Evolutionary conservation across 2,888 invertebrate species (phyloP).

Genomic region (Holacanthella duospinosa): DNA sequence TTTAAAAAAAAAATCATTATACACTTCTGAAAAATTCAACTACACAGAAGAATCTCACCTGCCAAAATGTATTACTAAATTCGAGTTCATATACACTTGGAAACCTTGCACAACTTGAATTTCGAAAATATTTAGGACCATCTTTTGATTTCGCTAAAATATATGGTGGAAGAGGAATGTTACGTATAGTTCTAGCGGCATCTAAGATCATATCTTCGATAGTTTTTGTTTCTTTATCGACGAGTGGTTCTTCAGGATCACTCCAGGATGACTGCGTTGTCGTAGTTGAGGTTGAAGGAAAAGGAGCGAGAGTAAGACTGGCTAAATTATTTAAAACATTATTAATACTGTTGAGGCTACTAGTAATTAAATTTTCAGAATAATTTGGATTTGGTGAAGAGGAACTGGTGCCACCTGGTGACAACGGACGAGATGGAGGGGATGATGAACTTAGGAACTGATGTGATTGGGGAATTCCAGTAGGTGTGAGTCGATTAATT

Average conservation of each 20-base stretch:
- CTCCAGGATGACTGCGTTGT: conserved; percentile 28
- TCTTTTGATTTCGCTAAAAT: conserved; percentile 56
- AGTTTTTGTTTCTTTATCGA: conserved; percentile 52
- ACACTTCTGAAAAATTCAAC: no score
- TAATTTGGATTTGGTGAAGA: background rate
- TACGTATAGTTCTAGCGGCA: conserved; percentile 40
- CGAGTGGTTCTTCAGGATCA: conserved; percentile 47
- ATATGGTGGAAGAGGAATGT: conserved; percentile 63
- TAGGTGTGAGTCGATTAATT: background rate
- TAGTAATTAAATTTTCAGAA: conserved; percentile 21
- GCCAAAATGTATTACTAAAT: conserved; percentile 90
- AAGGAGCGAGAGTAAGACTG: conserved; percentile 20
- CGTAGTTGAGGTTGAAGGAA: conserved; percentile 30
- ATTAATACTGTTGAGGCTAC: conserved; percentile 22
- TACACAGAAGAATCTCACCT: conserved; percentile 43
- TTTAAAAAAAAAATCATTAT: background rate
- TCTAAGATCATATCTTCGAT: conserved; percentile 64
- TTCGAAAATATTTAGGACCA: conserved; percentile 55
- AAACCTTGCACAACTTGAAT: conserved; percentile 68
- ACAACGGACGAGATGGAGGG: background rate
- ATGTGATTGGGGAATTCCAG: background rate
- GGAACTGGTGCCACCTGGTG: no score
- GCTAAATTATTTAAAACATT: conserved; percentile 8
- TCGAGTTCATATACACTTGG: conserved; percentile 82
- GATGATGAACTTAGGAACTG: conserved; percentile 1